Base-by-base conservation (phyloP, 2,888 invertebrate species). In the Brassicogethes aeneus region DNA sequence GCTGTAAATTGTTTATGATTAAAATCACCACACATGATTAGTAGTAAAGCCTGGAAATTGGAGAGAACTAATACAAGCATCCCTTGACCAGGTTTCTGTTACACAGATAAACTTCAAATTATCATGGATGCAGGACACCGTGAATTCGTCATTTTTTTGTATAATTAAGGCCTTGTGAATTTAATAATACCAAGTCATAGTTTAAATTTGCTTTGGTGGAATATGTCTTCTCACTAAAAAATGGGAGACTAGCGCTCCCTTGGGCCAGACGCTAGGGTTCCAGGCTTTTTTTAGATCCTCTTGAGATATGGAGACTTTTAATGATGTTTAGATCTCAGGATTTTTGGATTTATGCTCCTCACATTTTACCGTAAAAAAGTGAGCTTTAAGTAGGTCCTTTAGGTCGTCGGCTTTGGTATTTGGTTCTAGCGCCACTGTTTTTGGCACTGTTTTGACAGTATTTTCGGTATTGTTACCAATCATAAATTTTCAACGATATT, bases 71-170 rank as follows among this genome's bases (percentile, higher is more conserved):
- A 23, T 23, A 23, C 23, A 7, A 23, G 23, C 23, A 23, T 23
- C 23, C 23, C 23, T 23, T 23, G 23, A 23, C 23, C 23, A 23
- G 23, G 23, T 23, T 23, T 23, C 23, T 23, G 23, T 23, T 23
- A 23, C 23, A 23, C 23, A 23, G 23, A 23, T 23, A 23, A 23
- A 23, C 23, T 23, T 23, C 23, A 23, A 23, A 23, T 23, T 10
- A 23, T 23, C 10, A 10, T 23, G 5, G 23, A 23, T 23, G 5
- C 10, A 23, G 23, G 23, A 23, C 23, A 23, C 23, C 23, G 10
- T 10, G 23, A 23, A 23, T 23, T 23, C 23, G 23, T 23, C 23
- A 23, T 7, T 23, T 23, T n/a, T 23, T 23, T 23, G 23, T 10
- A 23, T 23, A 23, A 23, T 23, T 23, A 23, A 23, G 23, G 23